Conservation (phyloP, 2,113 vertebrate species). For the Coryphaenoides rupestris region DNA sequence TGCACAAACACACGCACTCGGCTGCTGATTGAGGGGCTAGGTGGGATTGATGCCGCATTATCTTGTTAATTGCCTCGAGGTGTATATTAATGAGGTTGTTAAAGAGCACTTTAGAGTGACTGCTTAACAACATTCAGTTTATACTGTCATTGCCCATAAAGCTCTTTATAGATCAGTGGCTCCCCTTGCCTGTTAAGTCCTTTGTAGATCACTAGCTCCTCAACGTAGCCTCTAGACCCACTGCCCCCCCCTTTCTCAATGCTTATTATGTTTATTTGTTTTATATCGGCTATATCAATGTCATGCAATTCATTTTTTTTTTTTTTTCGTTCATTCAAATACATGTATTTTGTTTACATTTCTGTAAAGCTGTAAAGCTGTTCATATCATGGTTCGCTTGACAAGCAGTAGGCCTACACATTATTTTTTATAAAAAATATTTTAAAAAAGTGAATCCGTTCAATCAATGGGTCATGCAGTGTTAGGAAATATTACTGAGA, state of each 20-base stretch:
- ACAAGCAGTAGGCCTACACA: no score
- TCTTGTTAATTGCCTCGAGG: constrained; percentile 60
- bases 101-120: constrained; percentile 54
- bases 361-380: no score
- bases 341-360: no score
- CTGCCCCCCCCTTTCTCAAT: background rate
- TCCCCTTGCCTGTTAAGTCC: constrained; percentile 18
- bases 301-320: no score
- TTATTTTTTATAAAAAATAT: no score
- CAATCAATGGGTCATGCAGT: no score
- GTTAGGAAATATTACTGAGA: no score
- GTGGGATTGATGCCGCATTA: constrained; percentile 44
- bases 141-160: constrained; percentile 57
- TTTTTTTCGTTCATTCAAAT: no score
- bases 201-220: constrained; percentile 54
- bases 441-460: no score
- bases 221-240: constrained; percentile 19
- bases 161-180: constrained; percentile 51
- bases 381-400: no score
- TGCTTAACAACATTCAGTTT: constrained; percentile 62
- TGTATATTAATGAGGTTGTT: constrained; percentile 59
- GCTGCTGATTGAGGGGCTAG: constrained; percentile 45
- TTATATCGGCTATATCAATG: no score
- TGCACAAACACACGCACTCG: constrained; percentile 9
- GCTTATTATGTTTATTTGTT: background rate